Conservation (phyloP, 2,888 invertebrate genomes). For the Epiperipatus broadwayi region DNA sequence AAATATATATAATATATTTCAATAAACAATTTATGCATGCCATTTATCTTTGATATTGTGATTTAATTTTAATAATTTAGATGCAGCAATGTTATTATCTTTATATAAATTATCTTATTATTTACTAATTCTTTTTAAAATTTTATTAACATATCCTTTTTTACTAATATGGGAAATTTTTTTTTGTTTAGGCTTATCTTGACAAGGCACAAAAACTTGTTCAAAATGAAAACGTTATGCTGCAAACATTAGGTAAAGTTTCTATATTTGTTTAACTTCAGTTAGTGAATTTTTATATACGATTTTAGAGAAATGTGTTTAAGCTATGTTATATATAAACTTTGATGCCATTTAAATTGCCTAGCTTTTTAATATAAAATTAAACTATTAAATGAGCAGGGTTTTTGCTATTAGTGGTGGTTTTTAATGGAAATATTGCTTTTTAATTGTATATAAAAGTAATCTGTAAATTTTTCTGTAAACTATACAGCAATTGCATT, state of each 20-base stretch:
- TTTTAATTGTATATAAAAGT: too few species aligned
- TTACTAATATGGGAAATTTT: constrained; percentile 11
- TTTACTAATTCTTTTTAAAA: constrained; percentile 4
- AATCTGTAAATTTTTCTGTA: too few species aligned
- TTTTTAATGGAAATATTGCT: too few species aligned
- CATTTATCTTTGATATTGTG: not conserved
- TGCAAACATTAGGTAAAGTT: constrained; percentile 71
- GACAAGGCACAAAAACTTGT: constrained; percentile 78
- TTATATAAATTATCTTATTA: not conserved
- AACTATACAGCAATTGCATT: too few species aligned
- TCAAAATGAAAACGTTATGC: constrained; percentile 83
- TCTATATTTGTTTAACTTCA: too few species aligned
- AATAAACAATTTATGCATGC: too few species aligned
- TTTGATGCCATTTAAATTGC: not conserved
- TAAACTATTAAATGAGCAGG: not conserved
- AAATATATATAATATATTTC: too few species aligned
- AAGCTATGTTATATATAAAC: not conserved
- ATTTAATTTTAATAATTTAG: not conserved
- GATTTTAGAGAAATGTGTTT: not conserved
- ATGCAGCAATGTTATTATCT: too few species aligned
- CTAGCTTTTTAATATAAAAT: not conserved
- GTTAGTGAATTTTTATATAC: not conserved
- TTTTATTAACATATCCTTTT: too few species aligned
- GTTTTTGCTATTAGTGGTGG: too few species aligned
- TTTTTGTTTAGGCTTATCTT: constrained; percentile 36